phyloP scores from a whole-genome alignment of 2,888 invertebrate genomes.

The Hydraecia micacea region DNA sequence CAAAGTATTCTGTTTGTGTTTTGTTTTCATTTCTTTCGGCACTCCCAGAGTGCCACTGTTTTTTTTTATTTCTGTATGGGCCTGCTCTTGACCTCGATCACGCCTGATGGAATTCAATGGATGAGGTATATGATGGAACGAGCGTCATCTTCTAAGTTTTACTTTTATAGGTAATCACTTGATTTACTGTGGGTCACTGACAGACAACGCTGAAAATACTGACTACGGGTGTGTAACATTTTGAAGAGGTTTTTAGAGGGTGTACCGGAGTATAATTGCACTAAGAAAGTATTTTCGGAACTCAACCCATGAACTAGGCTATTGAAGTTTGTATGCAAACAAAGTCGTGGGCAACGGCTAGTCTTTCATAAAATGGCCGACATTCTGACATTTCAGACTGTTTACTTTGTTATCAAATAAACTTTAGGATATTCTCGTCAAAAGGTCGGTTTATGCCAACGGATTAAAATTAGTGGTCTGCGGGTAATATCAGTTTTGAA shows the following conservation, averaged over 20 bases:
- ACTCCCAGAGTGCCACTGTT: too few species aligned
- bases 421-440: constrained; percentile 22
- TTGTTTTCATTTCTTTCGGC: too few species aligned
- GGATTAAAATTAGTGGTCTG: constrained; percentile 43
- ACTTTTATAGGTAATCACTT: not conserved
- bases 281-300: not conserved
- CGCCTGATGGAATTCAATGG: not conserved
- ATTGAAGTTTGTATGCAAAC: not conserved
- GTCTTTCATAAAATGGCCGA: not conserved
- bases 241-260: not conserved
- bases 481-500: constrained; percentile 30
- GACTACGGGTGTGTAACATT: not conserved
- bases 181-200: too few species aligned
- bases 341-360: not conserved
- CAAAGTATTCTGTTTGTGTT: too few species aligned
- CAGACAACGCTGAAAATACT: not conserved
- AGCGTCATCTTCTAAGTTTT: not conserved
- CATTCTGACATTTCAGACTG: not conserved
- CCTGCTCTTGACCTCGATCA: not conserved
- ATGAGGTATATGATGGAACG: not conserved
- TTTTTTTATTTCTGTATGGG: not conserved
- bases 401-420: constrained; percentile 19
- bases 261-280: not conserved
- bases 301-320: not conserved
- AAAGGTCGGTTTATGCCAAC: constrained; percentile 17